Evolutionary conservation across 2,888 invertebrate species (phyloP), one percentile per base, ranked within the genome.

Genomic region (Monopis laevigella): DNA sequence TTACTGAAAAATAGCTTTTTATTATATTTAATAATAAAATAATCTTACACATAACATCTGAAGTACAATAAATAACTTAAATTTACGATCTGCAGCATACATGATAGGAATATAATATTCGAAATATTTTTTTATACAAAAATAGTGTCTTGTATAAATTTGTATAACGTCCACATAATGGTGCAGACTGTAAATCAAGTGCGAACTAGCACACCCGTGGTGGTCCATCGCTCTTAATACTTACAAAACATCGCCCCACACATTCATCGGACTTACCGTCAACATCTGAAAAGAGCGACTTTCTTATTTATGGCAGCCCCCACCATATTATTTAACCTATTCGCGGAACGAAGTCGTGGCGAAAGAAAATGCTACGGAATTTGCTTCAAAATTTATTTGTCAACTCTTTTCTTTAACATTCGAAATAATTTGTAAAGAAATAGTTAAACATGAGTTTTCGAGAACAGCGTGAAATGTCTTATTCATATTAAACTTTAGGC

Each of bases 211-310:
- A n/a, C n/a, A n/a, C n/a, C n/a, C n/a, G n/a, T n/a, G n/a, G n/a
- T n/a, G n/a, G n/a, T n/a, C n/a, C n/a, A n/a, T n/a, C n/a, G 11
- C n/a, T 4, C 19, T 10, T 5, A n/a, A 21, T 36, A 36, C 36
- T 36, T 21, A 36, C 36, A 21, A 17, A 17, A 7, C n/a, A n/a
- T 18, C 12, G 39, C 19, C 11, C 10, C 14, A 14, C 12, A 16
- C 34, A 16, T 13, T 17, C 10, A 10, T 17, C 74, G 72, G 53
- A 78, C 80, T 78, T 78, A 80, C 80, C 78, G 80, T 78, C 69
- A 80, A 74, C 77, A 78, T 80, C 80, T 78, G 78, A 74, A 78
- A 80, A 72, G 75, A 78, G 70, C 65, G 70, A 61, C 62, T 62
- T 60, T 59, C 58, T 70, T 65, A 68, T 62, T 65, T 65, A 59